Evolutionary conservation across 2,113 vertebrate genomes (phyloP).

Genomic region (Porphyrio hochstetteri): DNA sequence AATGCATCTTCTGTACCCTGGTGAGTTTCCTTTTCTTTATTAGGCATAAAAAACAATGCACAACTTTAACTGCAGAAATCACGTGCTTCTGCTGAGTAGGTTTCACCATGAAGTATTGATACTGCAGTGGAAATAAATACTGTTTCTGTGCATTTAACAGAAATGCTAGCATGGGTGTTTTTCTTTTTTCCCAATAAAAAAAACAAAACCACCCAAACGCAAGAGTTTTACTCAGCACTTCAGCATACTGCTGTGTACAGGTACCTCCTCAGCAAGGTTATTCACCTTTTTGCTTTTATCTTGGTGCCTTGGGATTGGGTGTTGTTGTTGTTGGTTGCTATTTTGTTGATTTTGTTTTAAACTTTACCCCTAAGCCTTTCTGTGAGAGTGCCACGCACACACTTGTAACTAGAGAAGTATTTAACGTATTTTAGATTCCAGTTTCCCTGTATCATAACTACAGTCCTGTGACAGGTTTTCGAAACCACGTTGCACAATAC

Average conservation of each 20-base stretch:
- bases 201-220: too few species aligned
- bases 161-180: neutral
- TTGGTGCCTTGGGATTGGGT: neutral
- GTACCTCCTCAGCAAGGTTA: neutral
- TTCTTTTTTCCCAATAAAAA: neutral
- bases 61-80: neutral
- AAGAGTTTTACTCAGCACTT: neutral
- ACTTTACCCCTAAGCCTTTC: neutral
- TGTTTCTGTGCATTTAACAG: neutral
- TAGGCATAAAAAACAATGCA: neutral
- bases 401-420: neutral
- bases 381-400: neutral
- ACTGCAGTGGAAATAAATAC: neutral
- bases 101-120: neutral
- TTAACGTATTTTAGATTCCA: neutral
- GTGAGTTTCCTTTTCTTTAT: constrained; percentile 74
- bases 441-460: neutral
- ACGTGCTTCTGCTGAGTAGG: neutral
- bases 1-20: constrained; percentile 98
- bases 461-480: neutral
- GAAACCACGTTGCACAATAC: neutral
- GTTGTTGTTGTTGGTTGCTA: neutral
- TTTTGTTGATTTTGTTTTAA: neutral
- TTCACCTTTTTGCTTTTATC: neutral
- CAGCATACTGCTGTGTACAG: neutral